Conservation (phyloP, 2,888 invertebrate genomes). For the Capitulum mitella region DNA sequence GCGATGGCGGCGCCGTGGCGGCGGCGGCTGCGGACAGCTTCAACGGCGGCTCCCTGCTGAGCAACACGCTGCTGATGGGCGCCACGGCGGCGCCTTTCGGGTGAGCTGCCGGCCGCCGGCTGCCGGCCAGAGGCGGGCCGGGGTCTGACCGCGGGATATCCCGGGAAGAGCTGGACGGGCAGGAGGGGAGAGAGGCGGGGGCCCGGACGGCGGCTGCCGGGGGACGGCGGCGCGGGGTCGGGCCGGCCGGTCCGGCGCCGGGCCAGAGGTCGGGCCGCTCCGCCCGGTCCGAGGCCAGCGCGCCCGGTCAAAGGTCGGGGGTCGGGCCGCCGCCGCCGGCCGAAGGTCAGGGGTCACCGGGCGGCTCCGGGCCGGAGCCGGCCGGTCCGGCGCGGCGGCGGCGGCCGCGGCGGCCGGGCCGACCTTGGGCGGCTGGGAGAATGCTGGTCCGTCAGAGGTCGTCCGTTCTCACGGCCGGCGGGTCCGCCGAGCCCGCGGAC, state of each 20-base stretch:
- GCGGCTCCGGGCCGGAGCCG: no score
- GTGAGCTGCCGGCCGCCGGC: background rate
- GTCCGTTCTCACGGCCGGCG: background rate
- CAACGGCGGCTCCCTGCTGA: background rate
- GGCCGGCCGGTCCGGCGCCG: no score
- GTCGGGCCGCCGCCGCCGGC: background rate
- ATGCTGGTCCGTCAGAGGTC: background rate
- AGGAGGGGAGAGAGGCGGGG: background rate
- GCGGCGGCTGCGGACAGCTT: background rate
- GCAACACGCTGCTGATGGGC: background rate
- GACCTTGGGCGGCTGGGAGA: background rate
- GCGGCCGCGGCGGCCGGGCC: background rate
- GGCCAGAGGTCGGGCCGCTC: no score
- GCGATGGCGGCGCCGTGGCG: background rate
- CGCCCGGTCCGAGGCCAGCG: background rate
- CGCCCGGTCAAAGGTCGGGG: background rate
- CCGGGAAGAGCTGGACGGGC: background rate
- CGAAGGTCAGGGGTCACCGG: background rate
- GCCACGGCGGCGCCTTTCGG: background rate
- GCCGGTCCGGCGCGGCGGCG: background rate
- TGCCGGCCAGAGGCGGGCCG: background rate
- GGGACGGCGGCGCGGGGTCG: no score
- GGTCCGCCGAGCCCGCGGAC: background rate
- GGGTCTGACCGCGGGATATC: background rate
- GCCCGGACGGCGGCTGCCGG: background rate